Evolutionary conservation across 2,888 invertebrate genomes (phyloP).

Genomic region (Clostera curtula): DNA sequence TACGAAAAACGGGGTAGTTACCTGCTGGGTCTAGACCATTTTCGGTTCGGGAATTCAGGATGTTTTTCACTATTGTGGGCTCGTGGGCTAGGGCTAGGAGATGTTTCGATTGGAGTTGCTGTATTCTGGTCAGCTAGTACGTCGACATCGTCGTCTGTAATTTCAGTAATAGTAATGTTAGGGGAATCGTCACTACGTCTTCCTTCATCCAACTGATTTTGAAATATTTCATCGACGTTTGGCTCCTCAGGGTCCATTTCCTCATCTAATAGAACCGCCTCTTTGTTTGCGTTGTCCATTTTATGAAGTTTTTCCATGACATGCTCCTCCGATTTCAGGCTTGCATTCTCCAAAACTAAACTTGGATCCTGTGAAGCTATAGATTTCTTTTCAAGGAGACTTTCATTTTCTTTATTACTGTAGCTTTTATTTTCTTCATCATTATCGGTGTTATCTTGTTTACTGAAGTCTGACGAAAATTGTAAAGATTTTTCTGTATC

Average conservation of each 20-base stretch:
- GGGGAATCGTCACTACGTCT: constrained; percentile 51
- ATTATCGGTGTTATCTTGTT: constrained; percentile 33
- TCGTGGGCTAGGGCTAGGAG: constrained; percentile 58
- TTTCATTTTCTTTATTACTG: constrained; percentile 63
- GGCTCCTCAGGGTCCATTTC: constrained; percentile 60
- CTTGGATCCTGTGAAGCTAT: constrained; percentile 66
- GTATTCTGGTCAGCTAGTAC: constrained; percentile 38
- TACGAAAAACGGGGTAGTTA: constrained; percentile 33
- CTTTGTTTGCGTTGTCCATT: constrained; percentile 43
- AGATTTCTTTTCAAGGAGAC: constrained; percentile 56
- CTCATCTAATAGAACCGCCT: constrained; percentile 51
- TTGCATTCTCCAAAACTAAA: constrained; percentile 52
- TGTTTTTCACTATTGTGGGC: constrained; percentile 38
- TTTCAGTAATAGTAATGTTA: constrained; percentile 68
- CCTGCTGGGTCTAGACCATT: constrained; percentile 71
- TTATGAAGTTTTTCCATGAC: constrained; percentile 65
- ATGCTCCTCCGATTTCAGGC: constrained; percentile 49
- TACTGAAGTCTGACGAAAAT: constrained; percentile 59
- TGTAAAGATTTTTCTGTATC: constrained; percentile 60
- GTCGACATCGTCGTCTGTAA: constrained; percentile 53
- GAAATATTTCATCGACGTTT: constrained; percentile 60
- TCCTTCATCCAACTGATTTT: constrained; percentile 55
- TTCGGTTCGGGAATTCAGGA: constrained; percentile 35
- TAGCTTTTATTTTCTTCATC: constrained; percentile 40
- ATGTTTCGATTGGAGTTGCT: constrained; percentile 53